Evolutionary conservation across 2,888 invertebrate genomes (phyloP), one percentile per base, ranked within the genome.

Genomic region (Polyploca ridens): DNA sequence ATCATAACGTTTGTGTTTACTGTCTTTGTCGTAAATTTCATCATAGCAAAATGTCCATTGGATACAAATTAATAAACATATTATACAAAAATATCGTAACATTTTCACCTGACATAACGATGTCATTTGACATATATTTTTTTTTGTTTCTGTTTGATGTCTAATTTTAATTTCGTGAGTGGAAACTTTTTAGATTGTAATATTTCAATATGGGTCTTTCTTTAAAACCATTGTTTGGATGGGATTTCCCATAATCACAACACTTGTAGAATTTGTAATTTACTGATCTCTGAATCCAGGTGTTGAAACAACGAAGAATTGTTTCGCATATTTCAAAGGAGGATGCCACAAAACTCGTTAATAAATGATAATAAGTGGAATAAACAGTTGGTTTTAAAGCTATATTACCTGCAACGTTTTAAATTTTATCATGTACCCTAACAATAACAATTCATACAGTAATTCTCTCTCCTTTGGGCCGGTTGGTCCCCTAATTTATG

Each of bases 51-150:
- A 73, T 69, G 68, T 70, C 66, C 69, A 62, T 62, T 77, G 70
- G 61, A 81, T 75, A 76, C 66, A 77, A 78, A 83, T 63, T 71
- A 79, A 69, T 64, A 79, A 69, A 77, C 66, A 66, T 73, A 77
- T 41, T 73, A 76, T 65, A 74, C 73, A 74, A 67, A 74, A 66
- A 61, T 71, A 68, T 64, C 73, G 69, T 65, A 77, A 72, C 77
- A 77, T 77, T 62, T 67, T 81, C 70, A 67, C 62, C 64, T 72
- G 74, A 75, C 79, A 76, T 80, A 73, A 70, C 73, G 69, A 63
- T 62, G 41, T 33, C 60, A 62, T 63, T 66, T 61, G 67, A 14
- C 63, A 67, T 27, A 27, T 27, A 27, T 27, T 27, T 27, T 27
- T 27, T 27, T 27, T 27, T 2, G 41, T 54, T 57, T 19, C 19